Evolutionary conservation across 92 coral and sea anemone species (phyloP).

Genomic region (Epizoanthus stellaris): DNA sequence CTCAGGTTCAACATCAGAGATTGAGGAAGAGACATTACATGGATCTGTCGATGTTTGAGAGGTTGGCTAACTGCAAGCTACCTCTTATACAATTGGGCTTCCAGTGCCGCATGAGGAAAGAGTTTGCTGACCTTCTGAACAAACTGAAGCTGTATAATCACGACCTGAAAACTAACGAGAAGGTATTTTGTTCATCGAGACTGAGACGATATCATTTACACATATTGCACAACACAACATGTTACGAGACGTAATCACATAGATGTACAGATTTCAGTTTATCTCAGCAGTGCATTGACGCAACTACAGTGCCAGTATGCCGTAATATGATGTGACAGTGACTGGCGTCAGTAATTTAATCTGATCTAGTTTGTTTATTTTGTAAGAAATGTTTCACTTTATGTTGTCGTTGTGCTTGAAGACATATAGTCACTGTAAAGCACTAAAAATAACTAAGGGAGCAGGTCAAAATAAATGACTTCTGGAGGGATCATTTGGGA

Average conservation of each 20-base stretch:
- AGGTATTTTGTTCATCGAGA: constrained; percentile 50
- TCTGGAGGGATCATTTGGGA: no score
- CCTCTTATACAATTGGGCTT: neutral
- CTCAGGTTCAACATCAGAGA: constrained; percentile 62
- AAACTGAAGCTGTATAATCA: constrained; percentile 55
- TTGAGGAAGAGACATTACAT: constrained; percentile 63
- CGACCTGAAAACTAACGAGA: constrained; percentile 57
- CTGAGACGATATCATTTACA: no score
- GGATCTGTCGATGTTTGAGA: constrained; percentile 88
- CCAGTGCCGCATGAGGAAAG: constrained; percentile 44
- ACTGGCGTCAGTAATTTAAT: no score
- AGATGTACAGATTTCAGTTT: neutral
- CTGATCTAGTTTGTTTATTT: no score
- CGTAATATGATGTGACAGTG: no score
- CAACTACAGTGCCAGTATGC: no score
- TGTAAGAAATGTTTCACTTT: no score
- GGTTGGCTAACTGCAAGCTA: constrained; percentile 64
- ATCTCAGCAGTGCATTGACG: neutral
- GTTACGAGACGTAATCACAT: neutral
- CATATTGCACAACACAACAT: no score
- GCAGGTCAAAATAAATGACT: no score
- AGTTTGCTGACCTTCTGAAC: constrained; percentile 76
- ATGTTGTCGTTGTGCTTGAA: no score
- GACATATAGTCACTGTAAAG: no score
- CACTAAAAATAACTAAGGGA: no score